Conservation (phyloP, 2,888 invertebrate species). For the Prosapia bicincta region DNA sequence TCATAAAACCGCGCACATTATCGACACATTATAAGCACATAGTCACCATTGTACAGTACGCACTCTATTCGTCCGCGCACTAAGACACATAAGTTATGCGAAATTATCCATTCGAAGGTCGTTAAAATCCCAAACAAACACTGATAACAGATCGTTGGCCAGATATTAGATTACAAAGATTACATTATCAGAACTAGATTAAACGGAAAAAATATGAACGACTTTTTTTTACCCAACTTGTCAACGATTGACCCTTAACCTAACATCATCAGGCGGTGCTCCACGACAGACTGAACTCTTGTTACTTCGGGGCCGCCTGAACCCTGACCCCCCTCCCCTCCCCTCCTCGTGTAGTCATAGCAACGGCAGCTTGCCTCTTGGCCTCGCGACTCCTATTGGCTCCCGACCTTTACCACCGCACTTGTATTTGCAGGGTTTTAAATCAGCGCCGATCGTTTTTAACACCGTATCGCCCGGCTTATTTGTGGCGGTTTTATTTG, state of each 20-base stretch:
- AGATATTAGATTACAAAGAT: neutral
- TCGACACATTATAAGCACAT: neutral
- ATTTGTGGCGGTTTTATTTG: conserved; percentile 14
- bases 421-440: conserved; percentile 27
- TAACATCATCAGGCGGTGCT: conserved; percentile 26
- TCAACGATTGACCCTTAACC: conserved; percentile 10
- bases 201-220: neutral
- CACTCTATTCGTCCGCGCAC: too few relatives aligned
- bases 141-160: neutral
- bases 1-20: conserved; percentile 13
- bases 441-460: conserved; percentile 25
- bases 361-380: conserved; percentile 32
- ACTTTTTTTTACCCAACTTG: neutral
- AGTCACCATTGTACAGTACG: too few relatives aligned
- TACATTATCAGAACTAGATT: neutral
- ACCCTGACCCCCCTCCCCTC: conserved; percentile 34
- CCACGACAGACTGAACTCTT: conserved; percentile 30
- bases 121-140: neutral
- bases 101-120: neutral
- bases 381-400: conserved; percentile 38
- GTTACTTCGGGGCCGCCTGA: conserved; percentile 33
- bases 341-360: conserved; percentile 29
- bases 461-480: conserved; percentile 14
- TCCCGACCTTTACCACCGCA: conserved; percentile 35
- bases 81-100: neutral